Conservation (phyloP, 2,888 invertebrate genomes). For the Xylophagus ater region DNA sequence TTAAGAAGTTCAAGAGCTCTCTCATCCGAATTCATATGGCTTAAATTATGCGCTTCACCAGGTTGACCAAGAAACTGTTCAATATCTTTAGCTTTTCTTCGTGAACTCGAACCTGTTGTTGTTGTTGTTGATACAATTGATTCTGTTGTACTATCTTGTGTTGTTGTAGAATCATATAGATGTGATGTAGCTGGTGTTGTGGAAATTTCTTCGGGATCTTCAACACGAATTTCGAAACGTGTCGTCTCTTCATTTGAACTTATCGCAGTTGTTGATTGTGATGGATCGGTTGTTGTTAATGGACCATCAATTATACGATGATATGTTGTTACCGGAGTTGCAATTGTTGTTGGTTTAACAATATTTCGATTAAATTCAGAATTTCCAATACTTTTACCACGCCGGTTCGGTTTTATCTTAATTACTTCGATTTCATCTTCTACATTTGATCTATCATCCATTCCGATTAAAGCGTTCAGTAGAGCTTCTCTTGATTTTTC, state of each 20-base stretch:
- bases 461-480: slow-evolving; percentile 55
- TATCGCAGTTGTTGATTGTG: slow-evolving; percentile 8
- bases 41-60: slow-evolving; percentile 35
- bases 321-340: slow-evolving; percentile 22
- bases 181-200: slow-evolving; percentile 26
- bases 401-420: slow-evolving; percentile 23
- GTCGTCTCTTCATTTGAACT: slow-evolving; percentile 30
- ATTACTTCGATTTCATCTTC: slow-evolving; percentile 22
- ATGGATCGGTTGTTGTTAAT: slow-evolving; percentile 20
- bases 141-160: slow-evolving; percentile 24
- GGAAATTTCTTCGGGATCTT: slow-evolving; percentile 26
- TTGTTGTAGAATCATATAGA: slow-evolving; percentile 26
- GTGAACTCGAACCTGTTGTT: slow-evolving; percentile 13
- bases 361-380: slow-evolving; percentile 31
- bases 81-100: slow-evolving; percentile 18
- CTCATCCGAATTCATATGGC: slow-evolving; percentile 53
- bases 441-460: slow-evolving; percentile 40
- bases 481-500: slow-evolving; percentile 59
- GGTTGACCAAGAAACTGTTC: slow-evolving; percentile 22
- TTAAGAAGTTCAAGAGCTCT: slow-evolving; percentile 72
- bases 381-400: slow-evolving; percentile 15
- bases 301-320: slow-evolving; percentile 21
- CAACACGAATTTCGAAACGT: slow-evolving; percentile 34
- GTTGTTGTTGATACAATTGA: slow-evolving; percentile 21
- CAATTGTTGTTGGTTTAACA: slow-evolving; percentile 38